Evolutionary conservation across 2,113 vertebrate species (phyloP), one percentile per base, ranked within the genome.

Genomic region (Carlito syrichta): DNA sequence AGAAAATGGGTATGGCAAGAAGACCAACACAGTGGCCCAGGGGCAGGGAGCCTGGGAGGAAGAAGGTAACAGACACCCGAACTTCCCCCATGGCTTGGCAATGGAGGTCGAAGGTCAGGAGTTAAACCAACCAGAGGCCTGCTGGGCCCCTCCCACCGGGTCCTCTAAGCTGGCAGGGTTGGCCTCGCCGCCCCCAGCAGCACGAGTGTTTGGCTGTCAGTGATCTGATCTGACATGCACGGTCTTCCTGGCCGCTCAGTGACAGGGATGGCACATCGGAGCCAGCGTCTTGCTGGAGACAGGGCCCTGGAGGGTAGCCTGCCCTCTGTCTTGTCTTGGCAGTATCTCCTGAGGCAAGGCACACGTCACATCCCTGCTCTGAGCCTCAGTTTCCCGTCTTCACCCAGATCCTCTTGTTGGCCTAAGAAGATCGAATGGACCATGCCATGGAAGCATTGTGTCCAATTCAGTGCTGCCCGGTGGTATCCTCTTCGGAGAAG

Each of bases 401-500:
- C 38, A 5, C 77, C 27, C 52, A 32, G 89, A 78, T 17, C 0
- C 0, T 10, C 1, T 13, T 45, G 17, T 13, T 0, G 0, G 40
- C 22, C 45, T 8, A 10, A 40, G 66, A n/a, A 73, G 48, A n/a
- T 1, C 11, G 58, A n/a, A 43, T 0, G 0, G 20, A 5, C 40
- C 30, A 7, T 3, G 20, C 66, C 6, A 25, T 4, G 79, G 43
- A 45, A 3, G 50, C 14, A 0, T 48, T 43, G 25, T n/a, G 84
- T 60, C 17, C 2, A 48, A 3, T n/a, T 1, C 54, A 27, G 23
- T 1, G 58, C 91, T 48, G 38, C 1, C 0, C 40, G 52, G 25
- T 12, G 77, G 32, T 8, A 1, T 22, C 0, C 38, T 35, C 3
- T 38, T 32, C 76, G 77, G 52, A 32, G 50, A 25, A 14, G 73